Evolutionary conservation across 2,888 invertebrate genomes (phyloP).

Genomic region (Lamellibrachia satsuma): DNA sequence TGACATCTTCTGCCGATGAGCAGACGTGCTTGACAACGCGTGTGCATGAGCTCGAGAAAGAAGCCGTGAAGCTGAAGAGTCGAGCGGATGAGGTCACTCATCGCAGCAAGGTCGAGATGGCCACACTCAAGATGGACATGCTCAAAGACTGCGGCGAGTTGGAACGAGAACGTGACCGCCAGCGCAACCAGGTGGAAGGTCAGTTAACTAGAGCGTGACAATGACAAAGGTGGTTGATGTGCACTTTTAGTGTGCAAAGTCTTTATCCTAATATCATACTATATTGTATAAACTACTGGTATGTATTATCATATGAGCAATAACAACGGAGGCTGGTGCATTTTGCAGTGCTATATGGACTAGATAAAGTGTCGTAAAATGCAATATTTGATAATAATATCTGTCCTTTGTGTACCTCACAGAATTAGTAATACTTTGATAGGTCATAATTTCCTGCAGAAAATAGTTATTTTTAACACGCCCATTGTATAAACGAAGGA

Average conservation of each 20-base stretch:
- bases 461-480: too few species aligned
- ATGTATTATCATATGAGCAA: too few species aligned
- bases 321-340: too few species aligned
- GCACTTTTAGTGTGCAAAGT: not conserved
- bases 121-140: constrained; percentile 63
- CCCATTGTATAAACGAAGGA: too few species aligned
- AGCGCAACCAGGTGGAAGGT: constrained; percentile 61
- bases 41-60: constrained; percentile 61
- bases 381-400: too few species aligned
- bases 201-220: not conserved
- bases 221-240: not conserved
- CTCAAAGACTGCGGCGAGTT: constrained; percentile 60
- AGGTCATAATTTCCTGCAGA: not conserved
- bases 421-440: not conserved
- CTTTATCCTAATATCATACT: not conserved
- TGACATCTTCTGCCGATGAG: constrained; percentile 48
- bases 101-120: constrained; percentile 57
- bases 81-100: constrained; percentile 54
- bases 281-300: not conserved
- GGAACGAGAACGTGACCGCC: constrained; percentile 61
- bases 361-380: too few species aligned
- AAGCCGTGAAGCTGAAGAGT: constrained; percentile 54
- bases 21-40: constrained; percentile 53
- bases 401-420: too few species aligned
- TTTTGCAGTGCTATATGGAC: too few species aligned